These are phyloP conservation scores for Liopterus haemorrhoidalis DNA, from an alignment of 2,888 invertebrate species.

Conservation along the genomic window DNA sequence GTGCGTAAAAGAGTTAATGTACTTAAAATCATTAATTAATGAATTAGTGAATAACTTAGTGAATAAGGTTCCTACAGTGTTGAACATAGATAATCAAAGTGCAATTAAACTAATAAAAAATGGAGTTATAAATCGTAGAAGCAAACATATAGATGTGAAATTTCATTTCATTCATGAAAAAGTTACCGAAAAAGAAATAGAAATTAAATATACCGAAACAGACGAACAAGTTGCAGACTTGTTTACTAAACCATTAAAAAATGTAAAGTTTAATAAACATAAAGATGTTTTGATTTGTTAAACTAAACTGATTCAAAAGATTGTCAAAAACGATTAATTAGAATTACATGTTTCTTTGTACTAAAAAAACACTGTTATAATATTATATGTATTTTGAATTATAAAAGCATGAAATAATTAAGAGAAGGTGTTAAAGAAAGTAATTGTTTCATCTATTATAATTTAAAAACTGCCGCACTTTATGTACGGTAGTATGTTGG, in stretches of 20 bases:
- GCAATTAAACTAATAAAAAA: slow-evolving; percentile 25
- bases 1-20: slow-evolving; percentile 25
- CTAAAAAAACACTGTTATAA: no score
- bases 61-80: slow-evolving; percentile 4
- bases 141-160: slow-evolving; percentile 29
- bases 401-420: no score
- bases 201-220: slow-evolving; percentile 22
- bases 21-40: slow-evolving; percentile 26
- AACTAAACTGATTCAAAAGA: no score
- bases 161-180: slow-evolving; percentile 26
- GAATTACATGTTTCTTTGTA: no score
- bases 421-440: no score
- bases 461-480: no score
- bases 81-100: slow-evolving; percentile 27
- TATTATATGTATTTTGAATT: no score
- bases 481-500: no score
- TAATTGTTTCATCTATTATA: no score
- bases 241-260: slow-evolving; percentile 23
- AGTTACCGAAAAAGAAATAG: slow-evolving; percentile 17
- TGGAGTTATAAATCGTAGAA: slow-evolving; percentile 22
- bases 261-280: no score
- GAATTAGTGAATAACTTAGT: slow-evolving; percentile 20
- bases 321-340: no score
- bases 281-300: no score
- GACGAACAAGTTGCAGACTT: slow-evolving; percentile 24